These are phyloP conservation scores for Terrapene triunguis DNA, from an alignment of 2,113 vertebrate genomes.

Conservation along the genomic window DNA sequence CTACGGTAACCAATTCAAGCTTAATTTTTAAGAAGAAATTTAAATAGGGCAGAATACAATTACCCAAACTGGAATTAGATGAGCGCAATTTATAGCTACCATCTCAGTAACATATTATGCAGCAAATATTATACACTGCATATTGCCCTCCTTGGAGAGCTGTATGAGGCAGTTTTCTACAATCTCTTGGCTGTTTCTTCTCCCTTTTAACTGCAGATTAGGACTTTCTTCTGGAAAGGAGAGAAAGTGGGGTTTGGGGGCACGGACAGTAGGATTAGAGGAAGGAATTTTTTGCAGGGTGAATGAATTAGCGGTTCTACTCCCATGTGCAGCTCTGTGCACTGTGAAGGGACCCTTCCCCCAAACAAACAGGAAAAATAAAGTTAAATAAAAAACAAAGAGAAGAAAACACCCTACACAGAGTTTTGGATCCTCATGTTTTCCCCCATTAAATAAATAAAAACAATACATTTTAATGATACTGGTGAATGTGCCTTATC, in stretches of 20 bases:
- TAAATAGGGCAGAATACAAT: neutral
- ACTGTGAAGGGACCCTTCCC: neutral
- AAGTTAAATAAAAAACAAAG: neutral
- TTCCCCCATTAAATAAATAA: conserved; percentile 55
- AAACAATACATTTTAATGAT: conserved; percentile 62
- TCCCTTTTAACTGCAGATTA: neutral
- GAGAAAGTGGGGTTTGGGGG: neutral
- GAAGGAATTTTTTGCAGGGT: neutral
- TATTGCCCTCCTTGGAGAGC: neutral
- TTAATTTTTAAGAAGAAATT: neutral
- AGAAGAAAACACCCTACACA: neutral
- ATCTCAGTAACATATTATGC: neutral
- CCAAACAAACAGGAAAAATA: neutral
- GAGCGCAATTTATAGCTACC: neutral
- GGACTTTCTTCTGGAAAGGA: neutral
- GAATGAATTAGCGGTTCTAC: neutral
- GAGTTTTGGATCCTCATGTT: neutral
- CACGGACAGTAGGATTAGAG: neutral
- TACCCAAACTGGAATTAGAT: neutral
- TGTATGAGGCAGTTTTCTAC: neutral
- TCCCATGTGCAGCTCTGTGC: neutral
- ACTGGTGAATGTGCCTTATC: conserved; percentile 48
- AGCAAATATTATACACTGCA: neutral
- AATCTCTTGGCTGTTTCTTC: neutral
- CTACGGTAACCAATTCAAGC: neutral